Evolutionary conservation across 2,113 vertebrate genomes (phyloP).

Genomic region (Irena cyanogastra): DNA sequence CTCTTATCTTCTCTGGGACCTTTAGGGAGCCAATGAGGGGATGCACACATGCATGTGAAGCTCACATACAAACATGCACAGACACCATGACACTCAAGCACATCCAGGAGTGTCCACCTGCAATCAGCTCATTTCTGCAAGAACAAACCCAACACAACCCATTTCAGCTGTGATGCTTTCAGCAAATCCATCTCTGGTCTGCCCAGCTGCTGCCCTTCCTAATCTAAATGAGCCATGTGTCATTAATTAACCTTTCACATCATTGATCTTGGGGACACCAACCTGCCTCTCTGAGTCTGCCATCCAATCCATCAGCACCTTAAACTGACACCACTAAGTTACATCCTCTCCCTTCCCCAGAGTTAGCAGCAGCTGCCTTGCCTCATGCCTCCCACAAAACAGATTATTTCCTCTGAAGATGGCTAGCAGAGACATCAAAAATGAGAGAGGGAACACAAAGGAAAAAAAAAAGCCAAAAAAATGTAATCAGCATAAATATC

Average conservation of each 20-base stretch:
- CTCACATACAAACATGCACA: not conserved
- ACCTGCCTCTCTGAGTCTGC: not conserved
- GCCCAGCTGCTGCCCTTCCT: not conserved
- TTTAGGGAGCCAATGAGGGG: not conserved
- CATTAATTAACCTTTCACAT: constrained; percentile 22
- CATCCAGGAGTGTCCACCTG: not conserved
- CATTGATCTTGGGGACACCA: not conserved
- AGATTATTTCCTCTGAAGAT: not conserved
- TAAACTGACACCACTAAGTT: not conserved
- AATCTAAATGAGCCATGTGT: not conserved
- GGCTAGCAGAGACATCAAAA: not conserved
- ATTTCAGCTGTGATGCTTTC: not conserved
- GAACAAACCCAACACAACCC: not conserved
- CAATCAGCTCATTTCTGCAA: not conserved
- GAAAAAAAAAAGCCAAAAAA: not conserved
- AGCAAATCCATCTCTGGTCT: not conserved
- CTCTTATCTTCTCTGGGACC: not conserved
- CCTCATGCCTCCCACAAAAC: not conserved
- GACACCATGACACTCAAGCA: not conserved
- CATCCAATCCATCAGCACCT: not conserved
- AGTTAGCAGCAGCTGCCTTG: not conserved
- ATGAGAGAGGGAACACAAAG: not conserved
- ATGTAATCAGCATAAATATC: not conserved
- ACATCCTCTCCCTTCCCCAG: not conserved
- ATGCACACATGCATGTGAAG: fast-evolving